Evolutionary conservation across 2,888 invertebrate species (phyloP).

Genomic region (Sepioteuthis lessoniana): DNA sequence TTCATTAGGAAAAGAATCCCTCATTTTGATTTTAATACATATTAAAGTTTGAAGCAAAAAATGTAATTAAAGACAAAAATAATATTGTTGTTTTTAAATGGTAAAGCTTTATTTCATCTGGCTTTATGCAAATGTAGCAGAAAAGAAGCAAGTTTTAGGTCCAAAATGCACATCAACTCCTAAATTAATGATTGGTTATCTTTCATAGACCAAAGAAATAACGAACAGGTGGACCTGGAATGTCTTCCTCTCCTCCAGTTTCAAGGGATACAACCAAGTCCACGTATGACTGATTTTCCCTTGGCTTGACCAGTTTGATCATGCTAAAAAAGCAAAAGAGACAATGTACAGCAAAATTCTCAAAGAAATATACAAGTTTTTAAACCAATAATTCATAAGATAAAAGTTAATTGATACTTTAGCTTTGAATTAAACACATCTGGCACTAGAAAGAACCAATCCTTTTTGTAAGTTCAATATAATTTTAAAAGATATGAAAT

Average conservation of each 20-base stretch:
- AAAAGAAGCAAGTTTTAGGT: neutral
- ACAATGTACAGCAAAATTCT: neutral
- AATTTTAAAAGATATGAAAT: neutral
- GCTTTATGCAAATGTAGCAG: neutral
- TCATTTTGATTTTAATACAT: no score
- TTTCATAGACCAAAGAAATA: slow-evolving; percentile 64
- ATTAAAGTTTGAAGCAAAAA: neutral
- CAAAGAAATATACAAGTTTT: neutral
- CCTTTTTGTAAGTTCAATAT: no score
- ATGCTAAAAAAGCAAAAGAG: slow-evolving; percentile 62
- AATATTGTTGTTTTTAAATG: neutral
- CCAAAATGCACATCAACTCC: neutral
- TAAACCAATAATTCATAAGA: no score
- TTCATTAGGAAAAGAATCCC: no score
- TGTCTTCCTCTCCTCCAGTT: slow-evolving; percentile 62
- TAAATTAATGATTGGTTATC: neutral
- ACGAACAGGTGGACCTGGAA: slow-evolving; percentile 67
- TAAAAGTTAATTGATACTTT: no score
- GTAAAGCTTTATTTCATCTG: neutral
- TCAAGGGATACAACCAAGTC: slow-evolving; percentile 72
- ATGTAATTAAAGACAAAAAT: neutral
- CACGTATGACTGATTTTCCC: slow-evolving; percentile 64
- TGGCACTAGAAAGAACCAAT: neutral
- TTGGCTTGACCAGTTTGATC: slow-evolving; percentile 68
- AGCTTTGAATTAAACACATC: no score